Percentiles rank a stretch among this genome's conserved stretches.
Conservation (phyloP, 2,797 vertebrate species). For the Geotrypetes seraphini region DNA sequence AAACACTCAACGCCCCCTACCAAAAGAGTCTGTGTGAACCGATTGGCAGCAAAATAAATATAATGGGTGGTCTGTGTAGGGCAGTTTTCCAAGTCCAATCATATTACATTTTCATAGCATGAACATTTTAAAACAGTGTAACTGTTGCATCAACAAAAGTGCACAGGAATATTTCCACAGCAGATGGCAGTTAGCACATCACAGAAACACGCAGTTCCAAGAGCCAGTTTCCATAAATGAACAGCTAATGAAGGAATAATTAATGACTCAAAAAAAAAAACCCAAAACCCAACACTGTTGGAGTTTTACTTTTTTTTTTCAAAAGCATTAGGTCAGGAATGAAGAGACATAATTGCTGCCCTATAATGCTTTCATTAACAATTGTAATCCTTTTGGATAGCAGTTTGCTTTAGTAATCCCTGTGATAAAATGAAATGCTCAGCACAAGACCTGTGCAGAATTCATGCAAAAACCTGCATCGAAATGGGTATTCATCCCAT, state of each 20-base stretch:
- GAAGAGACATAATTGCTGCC: too few relatives aligned
- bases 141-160: constrained; percentile 34
- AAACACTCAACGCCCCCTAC: constrained; percentile 20
- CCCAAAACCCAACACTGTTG: too few relatives aligned
- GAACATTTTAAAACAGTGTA: constrained; percentile 37
- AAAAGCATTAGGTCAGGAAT: too few relatives aligned
- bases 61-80: constrained; percentile 43
- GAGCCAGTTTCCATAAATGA: constrained; percentile 25
- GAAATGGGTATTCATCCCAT: too few relatives aligned
- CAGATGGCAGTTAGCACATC: constrained; percentile 38
- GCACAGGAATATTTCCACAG: constrained; percentile 34
- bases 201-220: constrained; percentile 23
- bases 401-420: too few relatives aligned
- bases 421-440: too few relatives aligned
- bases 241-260: constrained; percentile 19
- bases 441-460: too few relatives aligned
- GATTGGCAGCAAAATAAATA: constrained; percentile 47
- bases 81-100: constrained; percentile 39
- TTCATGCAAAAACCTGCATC: too few relatives aligned
- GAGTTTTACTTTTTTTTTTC: too few relatives aligned
- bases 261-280: not conserved
- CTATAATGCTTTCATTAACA: too few relatives aligned
- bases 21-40: constrained; percentile 27
- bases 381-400: too few relatives aligned
- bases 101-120: constrained; percentile 33